Conservation (phyloP, 2,888 invertebrate genomes). For the Chrysolina americana region DNA sequence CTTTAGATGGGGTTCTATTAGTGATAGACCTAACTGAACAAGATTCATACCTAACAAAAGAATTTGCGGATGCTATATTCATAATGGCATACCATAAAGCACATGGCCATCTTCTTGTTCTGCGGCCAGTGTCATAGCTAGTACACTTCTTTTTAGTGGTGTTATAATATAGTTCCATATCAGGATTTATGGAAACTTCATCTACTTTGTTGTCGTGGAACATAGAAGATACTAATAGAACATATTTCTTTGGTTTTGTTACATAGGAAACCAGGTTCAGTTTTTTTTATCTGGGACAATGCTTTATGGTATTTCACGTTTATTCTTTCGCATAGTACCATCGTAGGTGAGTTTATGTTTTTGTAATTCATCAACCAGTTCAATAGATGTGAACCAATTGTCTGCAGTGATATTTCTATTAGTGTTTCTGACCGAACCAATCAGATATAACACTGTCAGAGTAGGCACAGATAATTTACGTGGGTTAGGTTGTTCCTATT, state of each 20-base stretch:
- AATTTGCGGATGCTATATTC: too few relatives aligned
- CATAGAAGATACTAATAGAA: conserved; percentile 28
- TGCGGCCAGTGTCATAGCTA: too few relatives aligned
- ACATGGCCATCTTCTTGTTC: too few relatives aligned
- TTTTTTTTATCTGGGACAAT: conserved; percentile 53
- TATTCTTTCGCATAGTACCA: conserved; percentile 58
- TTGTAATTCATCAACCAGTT: conserved; percentile 45
- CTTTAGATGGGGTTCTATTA: too few relatives aligned
- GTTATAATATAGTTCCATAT: too few relatives aligned
- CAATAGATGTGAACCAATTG: conserved; percentile 53
- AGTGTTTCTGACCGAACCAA: conserved; percentile 45
- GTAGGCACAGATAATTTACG: conserved; percentile 35
- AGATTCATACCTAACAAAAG: too few relatives aligned
- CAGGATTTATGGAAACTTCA: too few relatives aligned
- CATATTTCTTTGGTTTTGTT: conserved; percentile 34
- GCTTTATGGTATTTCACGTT: conserved; percentile 55
- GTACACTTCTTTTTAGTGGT: too few relatives aligned
- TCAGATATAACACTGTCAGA: conserved; percentile 41
- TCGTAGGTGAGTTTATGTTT: conserved; percentile 51
- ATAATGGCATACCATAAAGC: too few relatives aligned
- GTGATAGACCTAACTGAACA: too few relatives aligned
- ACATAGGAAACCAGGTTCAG: conserved; percentile 49
- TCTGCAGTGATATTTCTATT: conserved; percentile 55
- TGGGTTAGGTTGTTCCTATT: conserved; percentile 29
- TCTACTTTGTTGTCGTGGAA: background rate